Percentiles rank a stretch among this genome's conserved stretches.
These are phyloP conservation scores for Arctia plantaginis DNA, from an alignment of 2,888 invertebrate genomes.

Conservation along the genomic window DNA sequence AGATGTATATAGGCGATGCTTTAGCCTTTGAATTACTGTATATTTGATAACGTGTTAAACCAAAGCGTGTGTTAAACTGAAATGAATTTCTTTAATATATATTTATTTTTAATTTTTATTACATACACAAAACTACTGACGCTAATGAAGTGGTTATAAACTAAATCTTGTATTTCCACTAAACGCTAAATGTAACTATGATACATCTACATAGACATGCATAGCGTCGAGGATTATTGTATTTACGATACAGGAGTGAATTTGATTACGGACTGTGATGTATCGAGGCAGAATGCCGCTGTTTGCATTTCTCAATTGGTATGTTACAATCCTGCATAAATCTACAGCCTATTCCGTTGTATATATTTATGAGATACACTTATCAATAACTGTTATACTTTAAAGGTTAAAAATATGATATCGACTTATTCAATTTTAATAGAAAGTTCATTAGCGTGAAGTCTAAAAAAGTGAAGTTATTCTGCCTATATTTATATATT, in stretches of 20 bases:
- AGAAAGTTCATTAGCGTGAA: no score
- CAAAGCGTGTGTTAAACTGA: no score
- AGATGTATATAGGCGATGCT: background rate
- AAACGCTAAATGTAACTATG: background rate
- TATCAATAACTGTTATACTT: no score
- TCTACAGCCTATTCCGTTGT: constrained; percentile 3
- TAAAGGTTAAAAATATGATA: no score
- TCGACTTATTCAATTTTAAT: no score
- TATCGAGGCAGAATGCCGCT: constrained; percentile 30
- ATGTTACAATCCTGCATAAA: constrained; percentile 22
- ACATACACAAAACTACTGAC: background rate
- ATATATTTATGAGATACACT: constrained; percentile 8
- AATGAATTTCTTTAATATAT: no score
- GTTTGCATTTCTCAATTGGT: constrained; percentile 24
- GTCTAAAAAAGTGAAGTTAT: no score
- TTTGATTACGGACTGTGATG: constrained; percentile 29
- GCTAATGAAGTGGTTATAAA: background rate
- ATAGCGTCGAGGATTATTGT: constrained; percentile 11
- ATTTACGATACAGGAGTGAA: constrained; percentile 37
- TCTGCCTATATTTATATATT: no score
- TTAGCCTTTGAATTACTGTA: background rate
- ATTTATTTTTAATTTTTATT: background rate
- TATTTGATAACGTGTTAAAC: background rate
- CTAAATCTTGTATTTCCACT: background rate
- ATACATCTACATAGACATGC: background rate